Percentiles rank a stretch among this genome's conserved stretches.
phyloP scores from a whole-genome alignment of 2,797 vertebrate species.

The Ceyx erithaca region DNA sequence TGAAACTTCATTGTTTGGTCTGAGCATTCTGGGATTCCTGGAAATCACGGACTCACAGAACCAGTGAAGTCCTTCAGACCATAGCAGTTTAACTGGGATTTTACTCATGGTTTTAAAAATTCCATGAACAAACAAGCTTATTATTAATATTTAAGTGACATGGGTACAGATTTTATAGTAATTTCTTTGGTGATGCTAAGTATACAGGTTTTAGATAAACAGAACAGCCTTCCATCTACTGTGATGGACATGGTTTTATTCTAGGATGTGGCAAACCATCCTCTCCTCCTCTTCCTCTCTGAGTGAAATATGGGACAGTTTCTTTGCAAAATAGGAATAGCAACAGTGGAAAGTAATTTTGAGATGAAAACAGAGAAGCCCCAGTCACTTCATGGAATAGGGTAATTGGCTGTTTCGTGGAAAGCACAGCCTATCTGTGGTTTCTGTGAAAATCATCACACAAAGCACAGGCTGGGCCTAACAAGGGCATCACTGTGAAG shows the following conservation, averaged over 20 bases:
- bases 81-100: background rate
- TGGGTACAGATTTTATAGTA: background rate
- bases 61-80: background rate
- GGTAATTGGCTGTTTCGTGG: background rate
- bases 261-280: background rate
- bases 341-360: background rate
- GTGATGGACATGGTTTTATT: background rate
- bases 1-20: background rate
- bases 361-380: background rate
- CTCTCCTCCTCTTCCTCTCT: background rate
- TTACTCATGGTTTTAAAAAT: background rate
- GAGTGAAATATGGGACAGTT: background rate
- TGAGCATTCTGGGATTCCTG: background rate
- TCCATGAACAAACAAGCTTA: background rate
- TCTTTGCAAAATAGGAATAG: background rate
- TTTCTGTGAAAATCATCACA: background rate
- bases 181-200: background rate
- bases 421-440: accelerated
- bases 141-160: background rate
- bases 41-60: background rate
- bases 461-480: background rate
- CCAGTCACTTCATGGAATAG: background rate
- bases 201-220: background rate
- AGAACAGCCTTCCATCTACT: background rate
- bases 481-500: background rate